These are phyloP conservation scores for Zaprionus inermis DNA, from an alignment of 1,140 invertebrate genomes.

Conservation along the genomic window DNA sequence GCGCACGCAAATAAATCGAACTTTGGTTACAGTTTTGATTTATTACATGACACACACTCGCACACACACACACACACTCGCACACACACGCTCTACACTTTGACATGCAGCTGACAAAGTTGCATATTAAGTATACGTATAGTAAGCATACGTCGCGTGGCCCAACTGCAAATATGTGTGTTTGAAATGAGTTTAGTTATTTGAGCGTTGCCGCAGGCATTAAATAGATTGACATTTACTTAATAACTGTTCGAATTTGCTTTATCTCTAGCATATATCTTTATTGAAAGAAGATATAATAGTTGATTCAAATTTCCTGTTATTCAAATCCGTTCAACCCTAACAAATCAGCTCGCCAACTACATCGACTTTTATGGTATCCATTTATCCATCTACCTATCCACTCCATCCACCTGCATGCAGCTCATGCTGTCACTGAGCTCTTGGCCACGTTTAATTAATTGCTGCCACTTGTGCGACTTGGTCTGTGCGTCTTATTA, in stretches of 20 bases:
- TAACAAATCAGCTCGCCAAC: not conserved
- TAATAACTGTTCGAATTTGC: too few relatives aligned
- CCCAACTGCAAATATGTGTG: not conserved
- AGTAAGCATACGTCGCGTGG: constrained; percentile 53
- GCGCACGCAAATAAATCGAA: constrained; percentile 44
- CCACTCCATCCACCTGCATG: not conserved
- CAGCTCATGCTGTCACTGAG: not conserved
- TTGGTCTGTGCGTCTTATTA: constrained; percentile 53
- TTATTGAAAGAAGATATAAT: too few relatives aligned
- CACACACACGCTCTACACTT: not conserved
- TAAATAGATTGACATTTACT: not conserved
- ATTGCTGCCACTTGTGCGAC: constrained; percentile 32
- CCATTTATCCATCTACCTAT: not conserved
- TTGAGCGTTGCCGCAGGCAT: not conserved
- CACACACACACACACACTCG: not conserved
- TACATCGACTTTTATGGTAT: not conserved
- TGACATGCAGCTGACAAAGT: constrained; percentile 31
- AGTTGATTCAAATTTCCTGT: too few relatives aligned
- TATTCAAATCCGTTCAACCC: not conserved
- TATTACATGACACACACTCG: constrained; percentile 28
- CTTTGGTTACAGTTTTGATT: constrained; percentile 41
- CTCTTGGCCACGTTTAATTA: constrained; percentile 11
- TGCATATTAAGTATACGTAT: constrained; percentile 42
- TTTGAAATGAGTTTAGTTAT: constrained; percentile 7
- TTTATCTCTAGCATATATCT: too few relatives aligned